Base-by-base conservation (phyloP, 2,888 invertebrate genomes). In the Hemicrepidius hirtus region DNA sequence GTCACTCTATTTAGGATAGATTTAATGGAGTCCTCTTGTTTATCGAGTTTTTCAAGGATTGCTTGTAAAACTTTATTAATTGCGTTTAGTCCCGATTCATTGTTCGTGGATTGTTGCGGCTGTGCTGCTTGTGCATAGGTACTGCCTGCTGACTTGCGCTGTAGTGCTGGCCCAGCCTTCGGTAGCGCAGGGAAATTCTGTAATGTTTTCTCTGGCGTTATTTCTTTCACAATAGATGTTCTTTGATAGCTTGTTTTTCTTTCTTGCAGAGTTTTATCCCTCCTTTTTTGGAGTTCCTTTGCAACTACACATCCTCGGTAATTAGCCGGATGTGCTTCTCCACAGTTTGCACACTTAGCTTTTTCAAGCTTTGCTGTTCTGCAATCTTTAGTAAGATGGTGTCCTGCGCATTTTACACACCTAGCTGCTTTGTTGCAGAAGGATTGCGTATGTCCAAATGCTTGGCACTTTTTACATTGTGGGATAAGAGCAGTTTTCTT, bases 371-470 rank as follows among this genome's bases (percentile, higher is more conserved):
- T 66, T 1, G 21, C 32, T 70, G 68, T 10, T 13, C 40, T 68
- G 50, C 77, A 77, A 40, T 70, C 44, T n/a, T 12, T 55, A 21
- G 73, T 77, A 20, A 44, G 46, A 71, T 80, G 75, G 40, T 57
- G 68, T 2, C 60, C 60, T 68, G 68, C 68, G 35, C 32, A 46
- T 53, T 32, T 73, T 65, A 35, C 65, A 65, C 24, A 76, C 20
- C 59, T 24, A 2, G 57, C 13, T 57, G 50, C 24, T 28, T 24
- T 67, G 20, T 57, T 20, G 57, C 67, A 67, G 37, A 12, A 67
- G 28, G 12, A 18, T 57, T 67, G 50, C 2, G 49, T 49, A n/a
- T 49, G 49, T 12, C 59, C 50, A 57, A 13, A 71, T n/a, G 66
- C 67, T 21, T 73, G 69, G 28, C 65, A 69, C 16, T 20, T 53